Evolutionary conservation across 2,113 vertebrate species (phyloP).

Genomic region (Chamaetylas fuelleborni): DNA sequence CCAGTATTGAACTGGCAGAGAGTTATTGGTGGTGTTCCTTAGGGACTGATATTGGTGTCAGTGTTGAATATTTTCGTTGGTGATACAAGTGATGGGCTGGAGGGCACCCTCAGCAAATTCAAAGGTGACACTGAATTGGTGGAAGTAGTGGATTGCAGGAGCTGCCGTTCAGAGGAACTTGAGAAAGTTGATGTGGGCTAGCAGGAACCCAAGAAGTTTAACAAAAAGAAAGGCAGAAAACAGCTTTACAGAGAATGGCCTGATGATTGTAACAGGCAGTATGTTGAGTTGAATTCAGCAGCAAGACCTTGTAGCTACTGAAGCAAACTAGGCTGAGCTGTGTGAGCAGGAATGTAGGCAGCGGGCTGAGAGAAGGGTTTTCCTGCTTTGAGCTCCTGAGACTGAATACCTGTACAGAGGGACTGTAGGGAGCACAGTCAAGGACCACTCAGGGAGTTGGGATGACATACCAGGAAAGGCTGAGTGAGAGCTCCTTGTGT

Average conservation of each 20-base stretch:
- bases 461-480: accelerated
- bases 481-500: not conserved
- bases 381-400: not conserved
- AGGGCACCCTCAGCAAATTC: not conserved
- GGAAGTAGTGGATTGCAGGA: not conserved
- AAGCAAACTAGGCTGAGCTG: not conserved
- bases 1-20: not conserved
- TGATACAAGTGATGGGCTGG: not conserved
- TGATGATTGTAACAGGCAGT: not conserved
- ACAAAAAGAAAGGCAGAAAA: not conserved
- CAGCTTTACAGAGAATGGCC: not conserved
- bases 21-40: not conserved
- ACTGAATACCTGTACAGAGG: not conserved
- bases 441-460: not conserved
- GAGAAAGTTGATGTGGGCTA: not conserved
- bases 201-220: not conserved
- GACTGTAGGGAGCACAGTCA: accelerated
- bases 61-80: not conserved
- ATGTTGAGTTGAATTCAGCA: not conserved
- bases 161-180: not conserved
- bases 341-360: not conserved
- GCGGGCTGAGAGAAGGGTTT: not conserved
- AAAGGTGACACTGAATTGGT: not conserved
- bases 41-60: not conserved
- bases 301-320: not conserved